Percentiles rank a stretch among this genome's conserved stretches.
phyloP scores from a whole-genome alignment of 2,113 vertebrate species.

The Coptodon rendalli region DNA sequence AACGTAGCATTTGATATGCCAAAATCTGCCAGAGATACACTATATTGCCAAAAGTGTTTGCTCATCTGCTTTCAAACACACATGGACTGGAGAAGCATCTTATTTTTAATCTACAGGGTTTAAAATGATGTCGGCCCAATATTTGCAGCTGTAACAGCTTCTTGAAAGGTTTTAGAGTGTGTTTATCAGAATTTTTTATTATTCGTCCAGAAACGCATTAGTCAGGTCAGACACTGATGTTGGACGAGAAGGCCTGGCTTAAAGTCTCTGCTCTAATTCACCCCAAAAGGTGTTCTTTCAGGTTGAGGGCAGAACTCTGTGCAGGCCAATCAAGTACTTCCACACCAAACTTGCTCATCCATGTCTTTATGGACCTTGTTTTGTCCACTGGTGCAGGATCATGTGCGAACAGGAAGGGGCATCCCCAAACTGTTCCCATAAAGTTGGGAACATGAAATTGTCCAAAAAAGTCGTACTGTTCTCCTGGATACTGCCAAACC shows the following conservation, averaged over 20 bases:
- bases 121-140: not conserved
- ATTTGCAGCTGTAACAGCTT: not conserved
- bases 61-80: not conserved
- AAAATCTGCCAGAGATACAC: not conserved
- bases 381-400: not conserved
- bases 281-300: not conserved
- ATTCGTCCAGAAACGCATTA: not conserved
- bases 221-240: not conserved
- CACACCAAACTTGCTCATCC: not conserved
- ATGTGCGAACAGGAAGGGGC: not conserved
- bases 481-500: not conserved
- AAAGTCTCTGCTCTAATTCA: not conserved
- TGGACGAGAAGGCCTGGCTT: not conserved
- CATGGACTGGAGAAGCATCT: not conserved
- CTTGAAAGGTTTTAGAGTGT: not conserved
- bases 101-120: not conserved
- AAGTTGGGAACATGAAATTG: not conserved
- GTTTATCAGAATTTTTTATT: not conserved
- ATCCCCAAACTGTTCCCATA: not conserved
- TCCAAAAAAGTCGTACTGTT: not conserved
- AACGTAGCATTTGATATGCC: not conserved
- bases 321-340: not conserved
- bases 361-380: not conserved
- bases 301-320: not conserved
- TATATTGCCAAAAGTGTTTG: not conserved